These are phyloP conservation scores for Icerya purchasi DNA, from an alignment of 2,888 invertebrate species.

Conservation along the genomic window DNA sequence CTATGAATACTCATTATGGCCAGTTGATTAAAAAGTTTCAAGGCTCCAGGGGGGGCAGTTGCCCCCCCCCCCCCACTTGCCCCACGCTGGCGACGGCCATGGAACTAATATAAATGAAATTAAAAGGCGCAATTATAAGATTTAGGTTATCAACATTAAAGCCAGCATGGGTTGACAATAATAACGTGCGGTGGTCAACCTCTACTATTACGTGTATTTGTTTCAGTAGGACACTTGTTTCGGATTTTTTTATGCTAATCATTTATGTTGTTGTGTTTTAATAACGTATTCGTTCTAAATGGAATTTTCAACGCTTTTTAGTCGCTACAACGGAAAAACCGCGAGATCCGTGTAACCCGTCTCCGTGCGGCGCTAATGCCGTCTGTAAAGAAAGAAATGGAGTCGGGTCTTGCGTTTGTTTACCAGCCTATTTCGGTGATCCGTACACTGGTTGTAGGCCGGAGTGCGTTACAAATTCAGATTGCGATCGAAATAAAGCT, in stretches of 20 bases:
- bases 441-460: conserved; percentile 68
- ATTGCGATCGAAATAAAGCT: conserved; percentile 50
- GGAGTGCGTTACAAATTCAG: conserved; percentile 64
- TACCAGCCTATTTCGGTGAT: conserved; percentile 65
- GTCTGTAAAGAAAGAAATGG: conserved; percentile 60
- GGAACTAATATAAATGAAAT: too few relatives aligned
- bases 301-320: conserved; percentile 24
- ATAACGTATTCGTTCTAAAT: neutral
- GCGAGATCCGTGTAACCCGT: conserved; percentile 61
- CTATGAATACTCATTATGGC: too few relatives aligned
- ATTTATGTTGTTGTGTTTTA: neutral
- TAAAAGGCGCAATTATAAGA: too few relatives aligned
- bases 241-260: neutral
- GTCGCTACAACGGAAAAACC: conserved; percentile 37
- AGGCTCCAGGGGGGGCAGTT: too few relatives aligned
- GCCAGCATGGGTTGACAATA: too few relatives aligned
- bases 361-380: conserved; percentile 70
- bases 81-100: too few relatives aligned
- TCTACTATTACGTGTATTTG: too few relatives aligned
- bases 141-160: too few relatives aligned
- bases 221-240: neutral
- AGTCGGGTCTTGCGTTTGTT: conserved; percentile 62
- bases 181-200: too few relatives aligned
- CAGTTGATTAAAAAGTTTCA: too few relatives aligned
- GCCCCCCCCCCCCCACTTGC: too few relatives aligned